These are phyloP conservation scores for Mythimna impura DNA, from an alignment of 2,888 invertebrate species.

Conservation along the genomic window DNA sequence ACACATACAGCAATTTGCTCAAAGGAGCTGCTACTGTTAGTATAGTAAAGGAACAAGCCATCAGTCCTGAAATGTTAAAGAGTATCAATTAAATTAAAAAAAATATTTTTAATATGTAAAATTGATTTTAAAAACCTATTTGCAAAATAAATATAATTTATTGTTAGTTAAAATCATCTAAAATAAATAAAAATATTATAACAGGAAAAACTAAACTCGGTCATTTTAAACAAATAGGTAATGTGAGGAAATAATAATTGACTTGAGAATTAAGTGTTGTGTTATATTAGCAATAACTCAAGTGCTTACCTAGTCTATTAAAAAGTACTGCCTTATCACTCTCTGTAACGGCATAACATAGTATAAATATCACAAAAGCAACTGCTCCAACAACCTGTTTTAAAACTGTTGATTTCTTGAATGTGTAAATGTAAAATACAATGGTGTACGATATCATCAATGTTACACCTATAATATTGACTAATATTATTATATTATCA, in stretches of 20 bases:
- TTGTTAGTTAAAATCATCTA: not conserved
- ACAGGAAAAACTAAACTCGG: not conserved
- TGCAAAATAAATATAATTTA: too few species aligned
- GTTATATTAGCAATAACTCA: conserved; percentile 7
- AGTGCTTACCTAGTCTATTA: conserved; percentile 91
- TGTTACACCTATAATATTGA: conserved; percentile 93
- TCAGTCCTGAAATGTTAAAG: conserved; percentile 83
- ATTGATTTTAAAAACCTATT: too few species aligned
- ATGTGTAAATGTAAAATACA: conserved; percentile 93
- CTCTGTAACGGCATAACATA: conserved; percentile 91
- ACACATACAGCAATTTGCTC: conserved; percentile 94
- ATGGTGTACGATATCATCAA: conserved; percentile 93
- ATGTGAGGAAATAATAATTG: not conserved
- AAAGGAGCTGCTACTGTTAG: conserved; percentile 96
- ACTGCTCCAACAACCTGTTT: conserved; percentile 91
- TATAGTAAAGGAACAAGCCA: conserved; percentile 94
- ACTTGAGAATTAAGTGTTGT: conserved; percentile 11
- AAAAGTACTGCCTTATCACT: conserved; percentile 88
- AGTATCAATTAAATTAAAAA: not conserved
- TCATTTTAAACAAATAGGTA: not conserved
- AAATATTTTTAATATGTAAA: too few species aligned
- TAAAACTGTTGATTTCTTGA: conserved; percentile 92
- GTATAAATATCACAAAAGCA: conserved; percentile 87
- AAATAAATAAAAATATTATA: not conserved
- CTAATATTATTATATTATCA: conserved; percentile 93